These are phyloP conservation scores for Schizothorax lantsangensis DNA, from an alignment of 2,797 vertebrate genomes.

Conservation along the genomic window DNA sequence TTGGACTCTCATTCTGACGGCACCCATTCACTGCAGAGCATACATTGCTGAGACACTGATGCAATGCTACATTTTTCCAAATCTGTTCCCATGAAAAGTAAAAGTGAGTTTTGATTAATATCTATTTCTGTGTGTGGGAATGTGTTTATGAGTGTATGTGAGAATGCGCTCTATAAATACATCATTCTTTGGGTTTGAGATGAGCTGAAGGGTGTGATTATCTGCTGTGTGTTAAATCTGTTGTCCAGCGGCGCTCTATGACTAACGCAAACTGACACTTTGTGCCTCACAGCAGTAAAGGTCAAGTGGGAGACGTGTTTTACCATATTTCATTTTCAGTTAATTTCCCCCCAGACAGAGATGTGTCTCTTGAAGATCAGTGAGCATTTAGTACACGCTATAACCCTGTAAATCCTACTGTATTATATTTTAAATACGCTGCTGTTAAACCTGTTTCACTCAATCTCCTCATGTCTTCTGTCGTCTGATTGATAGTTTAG, in stretches of 20 bases:
- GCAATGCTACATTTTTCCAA: too few relatives aligned
- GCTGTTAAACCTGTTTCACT: too few relatives aligned
- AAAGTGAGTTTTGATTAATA: not conserved
- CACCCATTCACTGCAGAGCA: too few relatives aligned
- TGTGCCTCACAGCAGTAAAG: not conserved
- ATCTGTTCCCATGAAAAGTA: too few relatives aligned
- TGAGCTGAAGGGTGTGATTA: not conserved
- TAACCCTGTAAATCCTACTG: too few relatives aligned
- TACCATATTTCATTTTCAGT: not conserved
- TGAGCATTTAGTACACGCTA: too few relatives aligned
- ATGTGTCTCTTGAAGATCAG: not conserved
- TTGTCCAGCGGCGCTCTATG: not conserved
- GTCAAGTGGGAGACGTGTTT: not conserved
- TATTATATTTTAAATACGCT: too few relatives aligned
- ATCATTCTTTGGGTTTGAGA: not conserved
- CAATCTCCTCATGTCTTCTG: too few relatives aligned
- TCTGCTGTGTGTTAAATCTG: slow-evolving; percentile 1
- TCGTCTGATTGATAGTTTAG: too few relatives aligned
- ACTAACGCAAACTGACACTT: slow-evolving; percentile 11
- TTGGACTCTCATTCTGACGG: too few relatives aligned
- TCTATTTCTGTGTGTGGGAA: not conserved
- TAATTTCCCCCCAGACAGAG: not conserved
- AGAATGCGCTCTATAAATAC: not conserved
- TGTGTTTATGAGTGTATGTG: not conserved
- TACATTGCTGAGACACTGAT: too few relatives aligned